Percentiles rank a stretch among this genome's conserved stretches.
Evolutionary conservation across 2,888 invertebrate genomes (phyloP).

Genomic region (Dermolepida albohirtum): DNA sequence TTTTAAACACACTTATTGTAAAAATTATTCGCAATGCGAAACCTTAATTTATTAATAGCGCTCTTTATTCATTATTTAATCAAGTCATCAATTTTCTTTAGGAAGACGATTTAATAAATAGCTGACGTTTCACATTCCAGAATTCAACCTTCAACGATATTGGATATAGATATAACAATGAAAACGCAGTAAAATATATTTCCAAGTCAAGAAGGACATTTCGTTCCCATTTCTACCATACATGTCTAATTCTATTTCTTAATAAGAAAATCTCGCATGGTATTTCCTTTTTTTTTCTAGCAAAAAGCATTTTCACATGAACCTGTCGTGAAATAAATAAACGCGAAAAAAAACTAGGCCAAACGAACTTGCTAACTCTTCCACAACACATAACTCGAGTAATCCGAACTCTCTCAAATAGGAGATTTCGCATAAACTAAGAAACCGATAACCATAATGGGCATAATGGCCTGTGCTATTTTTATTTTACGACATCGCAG

Average conservation of each 20-base stretch:
- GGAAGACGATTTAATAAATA: too few relatives aligned
- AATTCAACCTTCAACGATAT: too few relatives aligned
- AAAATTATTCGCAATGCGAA: too few relatives aligned
- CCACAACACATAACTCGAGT: background rate
- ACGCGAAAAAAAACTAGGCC: constrained; percentile 29
- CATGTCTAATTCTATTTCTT: constrained; percentile 27
- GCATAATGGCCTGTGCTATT: constrained; percentile 18
- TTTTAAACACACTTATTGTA: too few relatives aligned
- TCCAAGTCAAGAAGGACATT: background rate
- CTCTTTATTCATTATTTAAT: too few relatives aligned
- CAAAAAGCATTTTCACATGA: constrained; percentile 15
- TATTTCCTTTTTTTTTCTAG: background rate
- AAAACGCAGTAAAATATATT: too few relatives aligned
- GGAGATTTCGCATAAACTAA: constrained; percentile 23
- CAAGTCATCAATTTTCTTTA: too few relatives aligned
- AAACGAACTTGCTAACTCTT: constrained; percentile 5
- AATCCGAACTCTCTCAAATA: constrained; percentile 24
- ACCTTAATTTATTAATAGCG: too few relatives aligned
- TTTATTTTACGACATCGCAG: constrained; percentile 30
- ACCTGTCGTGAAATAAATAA: constrained; percentile 22
- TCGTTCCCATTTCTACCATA: constrained; percentile 6
- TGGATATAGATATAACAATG: too few relatives aligned
- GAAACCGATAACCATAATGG: constrained; percentile 24
- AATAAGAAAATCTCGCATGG: constrained; percentile 23
- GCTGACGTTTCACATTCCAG: too few relatives aligned